Conservation (phyloP, 1,140 invertebrate species). For the Drosophila parvula region DNA sequence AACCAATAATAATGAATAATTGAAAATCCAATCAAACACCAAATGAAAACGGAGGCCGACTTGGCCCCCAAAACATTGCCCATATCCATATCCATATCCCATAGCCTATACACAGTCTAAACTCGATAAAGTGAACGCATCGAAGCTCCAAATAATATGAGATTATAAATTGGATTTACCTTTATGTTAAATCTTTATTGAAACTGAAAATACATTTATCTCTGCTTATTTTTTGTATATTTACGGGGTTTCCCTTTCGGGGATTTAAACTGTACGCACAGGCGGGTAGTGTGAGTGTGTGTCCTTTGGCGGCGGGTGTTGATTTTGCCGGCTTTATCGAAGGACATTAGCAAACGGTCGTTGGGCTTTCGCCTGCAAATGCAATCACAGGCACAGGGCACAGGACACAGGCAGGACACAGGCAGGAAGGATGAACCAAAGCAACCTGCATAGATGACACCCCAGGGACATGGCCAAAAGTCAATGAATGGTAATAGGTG, state of each 20-base stretch:
- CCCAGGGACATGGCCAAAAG: slow-evolving; percentile 80
- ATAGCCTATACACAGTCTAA: neutral
- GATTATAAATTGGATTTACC: too few species aligned
- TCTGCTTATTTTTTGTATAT: too few species aligned
- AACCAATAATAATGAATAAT: slow-evolving; percentile 84
- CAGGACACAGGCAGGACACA: neutral
- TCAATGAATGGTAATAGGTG: slow-evolving; percentile 82
- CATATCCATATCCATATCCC: slow-evolving; percentile 50
- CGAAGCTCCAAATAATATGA: too few species aligned
- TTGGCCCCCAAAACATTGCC: slow-evolving; percentile 27
- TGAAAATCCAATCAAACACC: slow-evolving; percentile 84
- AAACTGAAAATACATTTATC: neutral
- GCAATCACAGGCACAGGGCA: slow-evolving; percentile 73
- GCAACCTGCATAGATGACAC: slow-evolving; percentile 83
- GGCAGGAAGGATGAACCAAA: slow-evolving; percentile 60
- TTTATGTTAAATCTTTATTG: neutral
- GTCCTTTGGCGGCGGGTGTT: slow-evolving; percentile 65
- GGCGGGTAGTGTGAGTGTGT: slow-evolving; percentile 28
- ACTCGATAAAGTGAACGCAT: neutral
- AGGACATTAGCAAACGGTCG: slow-evolving; percentile 81
- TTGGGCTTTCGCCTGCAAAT: slow-evolving; percentile 74
- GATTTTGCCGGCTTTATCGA: slow-evolving; percentile 81
- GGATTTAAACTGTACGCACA: neutral
- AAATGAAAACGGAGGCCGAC: slow-evolving; percentile 76
- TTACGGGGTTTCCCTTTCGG: neutral